Conservation (phyloP, 2,113 vertebrate genomes). For the Lota lota region DNA sequence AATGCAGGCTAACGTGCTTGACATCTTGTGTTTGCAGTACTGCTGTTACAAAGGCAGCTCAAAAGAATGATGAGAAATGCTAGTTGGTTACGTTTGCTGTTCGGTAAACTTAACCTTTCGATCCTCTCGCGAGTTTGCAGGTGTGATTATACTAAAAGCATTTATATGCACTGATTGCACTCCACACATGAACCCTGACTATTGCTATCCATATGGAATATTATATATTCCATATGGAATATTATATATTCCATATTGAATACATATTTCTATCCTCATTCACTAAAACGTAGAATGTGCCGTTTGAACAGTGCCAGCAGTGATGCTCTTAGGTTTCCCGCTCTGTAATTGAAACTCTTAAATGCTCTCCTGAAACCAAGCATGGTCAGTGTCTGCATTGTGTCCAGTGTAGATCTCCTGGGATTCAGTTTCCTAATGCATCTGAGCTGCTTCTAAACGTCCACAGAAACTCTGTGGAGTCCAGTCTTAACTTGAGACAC, state of each 20-base stretch:
- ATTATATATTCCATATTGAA: not conserved
- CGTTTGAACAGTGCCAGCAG: constrained; percentile 82
- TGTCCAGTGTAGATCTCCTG: constrained; percentile 76
- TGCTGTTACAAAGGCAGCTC: too few relatives aligned
- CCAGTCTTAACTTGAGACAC: constrained; percentile 9
- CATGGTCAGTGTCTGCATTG: constrained; percentile 94
- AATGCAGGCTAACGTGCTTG: too few relatives aligned
- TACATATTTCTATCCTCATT: too few relatives aligned
- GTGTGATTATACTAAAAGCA: too few relatives aligned
- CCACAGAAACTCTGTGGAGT: not conserved
- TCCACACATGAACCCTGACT: too few relatives aligned
- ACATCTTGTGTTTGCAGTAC: too few relatives aligned
- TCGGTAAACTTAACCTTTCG: too few relatives aligned
- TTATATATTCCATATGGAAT: not conserved
- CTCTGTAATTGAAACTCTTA: constrained; percentile 87
- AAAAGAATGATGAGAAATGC: too few relatives aligned
- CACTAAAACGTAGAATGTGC: constrained; percentile 15
- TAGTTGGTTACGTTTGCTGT: too few relatives aligned
- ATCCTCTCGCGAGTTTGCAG: too few relatives aligned
- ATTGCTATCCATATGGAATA: too few relatives aligned
- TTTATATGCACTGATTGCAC: too few relatives aligned
- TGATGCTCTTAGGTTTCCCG: constrained; percentile 82
- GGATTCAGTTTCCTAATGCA: constrained; percentile 63
- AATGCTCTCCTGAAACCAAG: constrained; percentile 85
- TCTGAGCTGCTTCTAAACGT: not conserved